Evolutionary conservation across 2,113 vertebrate genomes (phyloP).

Genomic region (Nesogale talazaci): DNA sequence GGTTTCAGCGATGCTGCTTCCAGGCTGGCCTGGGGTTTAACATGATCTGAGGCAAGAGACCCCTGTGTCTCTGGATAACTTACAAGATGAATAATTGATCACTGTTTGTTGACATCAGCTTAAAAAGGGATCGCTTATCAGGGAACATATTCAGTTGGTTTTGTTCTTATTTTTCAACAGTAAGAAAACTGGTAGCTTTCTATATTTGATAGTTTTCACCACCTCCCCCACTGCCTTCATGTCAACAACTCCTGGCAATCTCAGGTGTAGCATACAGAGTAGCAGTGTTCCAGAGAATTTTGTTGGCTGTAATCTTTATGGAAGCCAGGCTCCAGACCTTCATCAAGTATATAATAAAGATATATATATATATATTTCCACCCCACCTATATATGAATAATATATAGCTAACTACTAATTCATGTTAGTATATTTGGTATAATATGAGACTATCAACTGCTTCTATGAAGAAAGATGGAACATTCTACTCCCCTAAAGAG

Average conservation of each 20-base stretch:
- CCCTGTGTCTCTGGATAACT: slow-evolving; percentile 42
- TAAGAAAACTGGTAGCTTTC: not conserved
- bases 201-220: not conserved
- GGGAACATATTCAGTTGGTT: not conserved
- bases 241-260: not conserved
- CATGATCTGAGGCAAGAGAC: slow-evolving; percentile 38
- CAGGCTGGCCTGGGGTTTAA: not conserved
- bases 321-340: not conserved
- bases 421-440: no score
- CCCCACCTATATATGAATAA: no score
- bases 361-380: no score
- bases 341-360: not conserved
- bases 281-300: not conserved
- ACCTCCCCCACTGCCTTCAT: not conserved
- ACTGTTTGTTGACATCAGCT: not conserved
- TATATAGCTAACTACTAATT: no score
- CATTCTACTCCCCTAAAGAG: no score
- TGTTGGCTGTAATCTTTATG: not conserved
- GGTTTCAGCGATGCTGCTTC: slow-evolving; percentile 14
- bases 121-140: slow-evolving; percentile 58
- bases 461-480: no score
- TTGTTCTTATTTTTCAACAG: not conserved
- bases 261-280: not conserved
- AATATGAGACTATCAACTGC: no score
- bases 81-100: slow-evolving; percentile 47